phyloP scores from a whole-genome alignment of 2,797 vertebrate species.

The Monodelphis domestica region DNA sequence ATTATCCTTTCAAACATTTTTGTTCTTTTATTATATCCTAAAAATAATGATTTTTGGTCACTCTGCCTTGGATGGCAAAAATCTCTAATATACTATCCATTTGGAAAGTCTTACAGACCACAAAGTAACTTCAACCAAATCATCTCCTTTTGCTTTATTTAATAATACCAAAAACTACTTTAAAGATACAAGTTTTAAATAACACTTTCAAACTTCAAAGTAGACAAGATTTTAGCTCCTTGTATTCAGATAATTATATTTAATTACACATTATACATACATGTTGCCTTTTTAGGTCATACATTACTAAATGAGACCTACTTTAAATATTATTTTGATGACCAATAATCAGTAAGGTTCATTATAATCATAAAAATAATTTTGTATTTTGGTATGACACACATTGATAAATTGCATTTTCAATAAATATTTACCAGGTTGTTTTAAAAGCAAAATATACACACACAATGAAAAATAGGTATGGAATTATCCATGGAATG shows the following conservation, averaged over 20 bases:
- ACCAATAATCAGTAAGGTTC: background rate
- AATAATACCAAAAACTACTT: background rate
- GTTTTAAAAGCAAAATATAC: slow-evolving; percentile 24
- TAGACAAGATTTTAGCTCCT: background rate
- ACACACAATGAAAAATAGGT: background rate
- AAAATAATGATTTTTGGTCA: background rate
- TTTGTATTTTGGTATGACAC: background rate
- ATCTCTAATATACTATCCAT: background rate
- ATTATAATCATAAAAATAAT: background rate
- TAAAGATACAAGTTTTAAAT: background rate
- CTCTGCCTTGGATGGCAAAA: background rate
- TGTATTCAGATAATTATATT: background rate
- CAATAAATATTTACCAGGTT: background rate
- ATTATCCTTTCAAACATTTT: background rate
- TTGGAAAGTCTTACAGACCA: background rate
- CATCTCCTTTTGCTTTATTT: background rate
- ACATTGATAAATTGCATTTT: background rate
- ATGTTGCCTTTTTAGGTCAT: background rate
- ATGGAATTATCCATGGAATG: background rate
- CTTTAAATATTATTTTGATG: background rate
- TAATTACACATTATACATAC: too few species aligned
- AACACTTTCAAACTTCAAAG: background rate
- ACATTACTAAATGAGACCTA: slow-evolving; percentile 6
- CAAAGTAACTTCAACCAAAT: background rate
- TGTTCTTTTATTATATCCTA: background rate